phyloP scores from a whole-genome alignment of 2,113 vertebrate genomes.

The Orthonyx spaldingii region DNA sequence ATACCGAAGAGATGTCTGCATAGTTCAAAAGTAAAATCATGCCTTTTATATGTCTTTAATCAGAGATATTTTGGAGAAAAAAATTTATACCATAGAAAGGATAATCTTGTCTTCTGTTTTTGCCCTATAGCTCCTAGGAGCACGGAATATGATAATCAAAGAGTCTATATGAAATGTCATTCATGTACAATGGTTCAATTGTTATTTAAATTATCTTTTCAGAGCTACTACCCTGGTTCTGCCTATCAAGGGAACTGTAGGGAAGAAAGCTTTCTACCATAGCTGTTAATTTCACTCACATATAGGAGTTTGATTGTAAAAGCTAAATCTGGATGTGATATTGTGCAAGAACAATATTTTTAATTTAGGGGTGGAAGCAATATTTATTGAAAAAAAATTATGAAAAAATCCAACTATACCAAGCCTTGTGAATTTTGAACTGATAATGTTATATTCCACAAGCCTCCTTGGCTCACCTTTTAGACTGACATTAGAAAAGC shows the following conservation, averaged over 20 bases:
- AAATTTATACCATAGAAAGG: background rate
- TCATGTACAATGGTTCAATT: constrained; percentile 12
- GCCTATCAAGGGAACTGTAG: background rate
- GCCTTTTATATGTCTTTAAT: constrained; percentile 2
- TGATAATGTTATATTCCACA: background rate
- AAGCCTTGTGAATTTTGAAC: background rate
- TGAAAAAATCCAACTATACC: background rate
- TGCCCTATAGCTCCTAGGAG: background rate
- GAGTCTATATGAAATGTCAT: background rate
- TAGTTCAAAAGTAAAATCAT: background rate
- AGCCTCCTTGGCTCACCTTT: background rate
- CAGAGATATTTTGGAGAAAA: background rate
- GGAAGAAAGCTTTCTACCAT: background rate
- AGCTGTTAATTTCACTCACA: background rate
- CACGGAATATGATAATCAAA: background rate
- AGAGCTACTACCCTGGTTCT: background rate
- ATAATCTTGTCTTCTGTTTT: constrained; percentile 15
- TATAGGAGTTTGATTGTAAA: background rate
- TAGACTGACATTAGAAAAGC: background rate
- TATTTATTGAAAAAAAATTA: background rate
- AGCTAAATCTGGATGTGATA: background rate
- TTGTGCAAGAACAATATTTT: background rate
- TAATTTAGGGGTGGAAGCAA: background rate
- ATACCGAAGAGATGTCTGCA: background rate
- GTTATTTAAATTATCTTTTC: constrained; percentile 51